A percentile compares a stretch with the other conserved stretches of the same genome.
These are phyloP conservation scores for Scaptomyza reducta DNA, from an alignment of 2,888 invertebrate genomes.

Conservation along the genomic window DNA sequence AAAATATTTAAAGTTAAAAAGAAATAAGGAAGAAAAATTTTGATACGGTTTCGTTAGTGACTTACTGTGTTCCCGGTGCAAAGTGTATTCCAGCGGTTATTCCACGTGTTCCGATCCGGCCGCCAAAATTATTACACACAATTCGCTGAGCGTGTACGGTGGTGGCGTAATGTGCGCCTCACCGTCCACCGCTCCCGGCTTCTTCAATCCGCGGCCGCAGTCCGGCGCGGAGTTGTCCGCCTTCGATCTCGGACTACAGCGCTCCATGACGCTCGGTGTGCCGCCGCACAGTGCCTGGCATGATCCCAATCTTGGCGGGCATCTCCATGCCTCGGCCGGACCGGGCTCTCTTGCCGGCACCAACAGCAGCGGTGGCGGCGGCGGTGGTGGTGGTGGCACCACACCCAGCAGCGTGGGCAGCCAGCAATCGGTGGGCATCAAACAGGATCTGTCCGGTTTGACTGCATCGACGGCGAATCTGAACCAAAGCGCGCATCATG, in stretches of 20 bases:
- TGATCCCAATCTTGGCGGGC: conserved; percentile 85
- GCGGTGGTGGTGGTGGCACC: conserved; percentile 84
- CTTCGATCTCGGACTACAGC: conserved; percentile 84
- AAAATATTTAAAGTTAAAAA: conserved; percentile 19
- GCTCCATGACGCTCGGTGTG: conserved; percentile 87
- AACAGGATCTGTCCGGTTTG: conserved; percentile 81
- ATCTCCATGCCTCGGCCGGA: conserved; percentile 84
- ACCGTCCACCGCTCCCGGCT: conserved; percentile 85
- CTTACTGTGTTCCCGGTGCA: conserved; percentile 57
- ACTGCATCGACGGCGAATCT: conserved; percentile 62
- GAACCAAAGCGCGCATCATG: conserved; percentile 80
- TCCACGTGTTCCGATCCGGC: conserved; percentile 81
- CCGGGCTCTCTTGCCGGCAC: conserved; percentile 77
- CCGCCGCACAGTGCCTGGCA: conserved; percentile 86
- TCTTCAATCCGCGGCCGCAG: conserved; percentile 84
- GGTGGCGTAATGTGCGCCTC: conserved; percentile 85
- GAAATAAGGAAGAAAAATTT: conserved; percentile 8
- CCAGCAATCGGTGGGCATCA: conserved; percentile 82
- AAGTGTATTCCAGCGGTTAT: conserved; percentile 81
- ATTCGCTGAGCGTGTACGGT: conserved; percentile 85
- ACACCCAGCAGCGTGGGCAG: conserved; percentile 82
- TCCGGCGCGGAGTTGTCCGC: conserved; percentile 84
- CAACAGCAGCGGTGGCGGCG: conserved; percentile 61
- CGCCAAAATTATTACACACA: conserved; percentile 85
- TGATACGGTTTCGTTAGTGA: conserved; percentile 22